Evolutionary conservation across 2,797 vertebrate species (phyloP).

Genomic region (Phoebastria nigripes): DNA sequence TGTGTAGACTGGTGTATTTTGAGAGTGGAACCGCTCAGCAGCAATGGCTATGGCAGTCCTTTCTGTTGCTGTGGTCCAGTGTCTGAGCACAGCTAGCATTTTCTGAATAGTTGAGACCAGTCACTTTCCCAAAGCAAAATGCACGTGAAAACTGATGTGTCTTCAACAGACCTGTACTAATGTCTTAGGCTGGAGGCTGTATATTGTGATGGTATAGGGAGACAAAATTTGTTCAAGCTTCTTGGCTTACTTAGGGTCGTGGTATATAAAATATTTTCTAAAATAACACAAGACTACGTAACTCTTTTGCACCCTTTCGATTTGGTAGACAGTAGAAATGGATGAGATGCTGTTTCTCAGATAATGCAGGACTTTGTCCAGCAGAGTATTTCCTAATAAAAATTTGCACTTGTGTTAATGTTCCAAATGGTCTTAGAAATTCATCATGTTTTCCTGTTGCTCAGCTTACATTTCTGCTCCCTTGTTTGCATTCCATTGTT

Average conservation of each 20-base stretch:
- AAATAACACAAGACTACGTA: background rate
- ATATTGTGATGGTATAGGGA: background rate
- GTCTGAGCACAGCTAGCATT: background rate
- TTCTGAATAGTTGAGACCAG: background rate
- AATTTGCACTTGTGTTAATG: background rate
- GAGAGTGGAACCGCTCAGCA: background rate
- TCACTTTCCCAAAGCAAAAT: background rate
- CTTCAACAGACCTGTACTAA: background rate
- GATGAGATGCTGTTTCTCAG: background rate
- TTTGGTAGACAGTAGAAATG: background rate
- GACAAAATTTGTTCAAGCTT: background rate
- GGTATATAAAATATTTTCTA: background rate
- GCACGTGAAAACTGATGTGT: background rate
- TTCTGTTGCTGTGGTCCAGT: background rate
- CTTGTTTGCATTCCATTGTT: background rate
- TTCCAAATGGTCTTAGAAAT: background rate
- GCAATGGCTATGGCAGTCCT: background rate
- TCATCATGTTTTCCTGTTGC: background rate
- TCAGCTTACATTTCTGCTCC: background rate
- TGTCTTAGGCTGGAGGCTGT: background rate
- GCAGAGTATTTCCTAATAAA: background rate
- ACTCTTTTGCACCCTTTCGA: background rate
- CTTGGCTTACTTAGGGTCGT: background rate
- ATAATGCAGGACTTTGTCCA: background rate
- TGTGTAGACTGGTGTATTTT: background rate